Evolutionary conservation across 2,888 invertebrate species (phyloP).

Genomic region (Zygogramma bicolorata): DNA sequence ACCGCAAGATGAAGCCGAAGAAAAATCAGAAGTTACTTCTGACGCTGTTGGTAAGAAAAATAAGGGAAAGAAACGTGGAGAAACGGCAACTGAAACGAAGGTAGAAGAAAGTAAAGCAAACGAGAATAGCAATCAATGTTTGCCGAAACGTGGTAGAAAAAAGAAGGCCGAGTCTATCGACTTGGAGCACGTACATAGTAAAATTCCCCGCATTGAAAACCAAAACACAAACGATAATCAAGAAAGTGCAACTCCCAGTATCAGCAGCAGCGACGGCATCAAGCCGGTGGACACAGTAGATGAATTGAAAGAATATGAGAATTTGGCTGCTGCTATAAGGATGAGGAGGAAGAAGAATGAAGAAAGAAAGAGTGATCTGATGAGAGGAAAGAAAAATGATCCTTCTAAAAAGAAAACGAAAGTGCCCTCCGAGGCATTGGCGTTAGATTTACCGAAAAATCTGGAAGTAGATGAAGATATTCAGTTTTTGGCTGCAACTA

Average conservation of each 20-base stretch:
- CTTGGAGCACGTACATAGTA: too few relatives aligned
- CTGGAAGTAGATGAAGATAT: constrained; percentile 56
- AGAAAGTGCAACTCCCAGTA: neutral
- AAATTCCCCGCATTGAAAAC: constrained; percentile 18
- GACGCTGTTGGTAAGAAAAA: constrained; percentile 4
- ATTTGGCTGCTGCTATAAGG: constrained; percentile 37
- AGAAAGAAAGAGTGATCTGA: constrained; percentile 30
- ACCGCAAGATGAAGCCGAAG: constrained; percentile 27
- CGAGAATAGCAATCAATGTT: neutral
- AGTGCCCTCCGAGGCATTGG: constrained; percentile 2
- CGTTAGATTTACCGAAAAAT: constrained; percentile 40
- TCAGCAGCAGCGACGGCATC: neutral
- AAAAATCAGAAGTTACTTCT: constrained; percentile 27
- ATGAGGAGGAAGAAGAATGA: constrained; percentile 31
- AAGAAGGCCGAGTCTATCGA: too few relatives aligned
- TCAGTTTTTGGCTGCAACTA: constrained; percentile 52
- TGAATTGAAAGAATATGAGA: constrained; percentile 39
- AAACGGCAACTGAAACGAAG: constrained; percentile 15
- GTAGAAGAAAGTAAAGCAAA: neutral
- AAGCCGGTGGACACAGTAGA: constrained; percentile 23
- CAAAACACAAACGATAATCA: neutral
- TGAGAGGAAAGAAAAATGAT: constrained; percentile 24
- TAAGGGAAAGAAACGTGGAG: constrained; percentile 34
- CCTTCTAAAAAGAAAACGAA: constrained; percentile 26
- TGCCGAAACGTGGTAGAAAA: constrained; percentile 3